These are phyloP conservation scores for Hypsibius dujardini DNA, from an alignment of 1,140 invertebrate genomes.

Conservation along the genomic window DNA sequence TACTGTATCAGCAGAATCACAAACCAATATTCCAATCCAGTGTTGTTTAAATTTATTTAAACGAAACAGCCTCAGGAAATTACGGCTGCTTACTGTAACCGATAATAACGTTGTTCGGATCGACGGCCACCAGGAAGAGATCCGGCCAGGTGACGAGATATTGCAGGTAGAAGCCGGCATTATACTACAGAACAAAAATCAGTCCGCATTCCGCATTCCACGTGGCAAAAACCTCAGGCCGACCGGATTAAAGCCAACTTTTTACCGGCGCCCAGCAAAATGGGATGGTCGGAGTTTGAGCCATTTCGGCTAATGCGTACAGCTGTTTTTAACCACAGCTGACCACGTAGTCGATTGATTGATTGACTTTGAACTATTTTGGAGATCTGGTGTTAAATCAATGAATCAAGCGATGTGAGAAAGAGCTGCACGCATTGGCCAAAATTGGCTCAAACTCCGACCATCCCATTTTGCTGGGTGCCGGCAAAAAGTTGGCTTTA, in stretches of 20 bases:
- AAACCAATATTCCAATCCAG: constrained; percentile 21
- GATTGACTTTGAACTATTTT: too few relatives aligned
- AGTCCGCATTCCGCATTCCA: constrained; percentile 12
- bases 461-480: too few relatives aligned
- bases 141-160: constrained; percentile 98
- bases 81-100: constrained; percentile 79
- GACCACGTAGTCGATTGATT: too few relatives aligned
- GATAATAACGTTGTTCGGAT: constrained; percentile 84
- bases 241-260: constrained; percentile 26
- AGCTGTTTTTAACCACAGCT: neutral
- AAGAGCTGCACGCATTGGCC: too few relatives aligned
- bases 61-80: too few relatives aligned
- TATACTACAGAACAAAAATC: constrained; percentile 48
- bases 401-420: too few relatives aligned
- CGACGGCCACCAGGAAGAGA: constrained; percentile 90
- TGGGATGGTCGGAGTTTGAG: too few relatives aligned
- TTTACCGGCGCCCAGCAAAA: too few relatives aligned
- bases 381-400: too few relatives aligned
- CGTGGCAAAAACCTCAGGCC: constrained; percentile 14
- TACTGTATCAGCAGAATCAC: constrained; percentile 44
- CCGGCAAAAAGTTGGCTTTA: too few relatives aligned
- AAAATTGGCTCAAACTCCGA: too few relatives aligned
- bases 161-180: constrained; percentile 87
- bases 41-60: neutral
- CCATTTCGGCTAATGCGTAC: too few relatives aligned